Evolutionary conservation across 2,888 invertebrate genomes (phyloP).

Genomic region (Mimas tiliae): DNA sequence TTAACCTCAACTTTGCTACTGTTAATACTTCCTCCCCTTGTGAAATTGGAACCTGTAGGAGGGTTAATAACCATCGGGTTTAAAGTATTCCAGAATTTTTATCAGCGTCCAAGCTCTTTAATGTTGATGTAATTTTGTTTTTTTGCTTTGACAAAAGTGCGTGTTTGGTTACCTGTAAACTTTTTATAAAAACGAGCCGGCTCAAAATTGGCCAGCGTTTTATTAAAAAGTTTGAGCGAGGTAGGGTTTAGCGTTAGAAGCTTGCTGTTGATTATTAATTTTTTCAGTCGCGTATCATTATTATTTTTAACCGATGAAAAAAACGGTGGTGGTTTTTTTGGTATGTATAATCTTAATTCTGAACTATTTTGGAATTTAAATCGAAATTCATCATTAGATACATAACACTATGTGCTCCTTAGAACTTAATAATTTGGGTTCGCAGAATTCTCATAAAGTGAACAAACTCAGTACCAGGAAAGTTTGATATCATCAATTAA

Average conservation of each 20-base stretch:
- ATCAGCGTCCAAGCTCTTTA: slow-evolving; percentile 28
- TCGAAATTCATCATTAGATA: not conserved
- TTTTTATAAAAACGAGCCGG: slow-evolving; percentile 24
- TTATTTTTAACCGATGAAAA: not conserved
- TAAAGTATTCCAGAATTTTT: slow-evolving; percentile 32
- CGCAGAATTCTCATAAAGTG: not conserved
- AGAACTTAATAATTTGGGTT: not conserved
- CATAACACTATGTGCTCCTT: not conserved
- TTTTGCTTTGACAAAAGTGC: slow-evolving; percentile 25
- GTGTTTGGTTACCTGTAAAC: slow-evolving; percentile 26
- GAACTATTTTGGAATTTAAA: too few relatives aligned
- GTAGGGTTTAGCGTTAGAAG: not conserved
- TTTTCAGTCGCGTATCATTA: not conserved
- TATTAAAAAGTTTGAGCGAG: slow-evolving; percentile 21
- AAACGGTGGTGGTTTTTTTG: not conserved
- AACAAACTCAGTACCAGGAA: not conserved
- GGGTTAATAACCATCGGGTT: slow-evolving; percentile 41
- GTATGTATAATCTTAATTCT: too few relatives aligned
- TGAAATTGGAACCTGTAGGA: slow-evolving; percentile 55
- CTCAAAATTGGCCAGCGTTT: slow-evolving; percentile 25
- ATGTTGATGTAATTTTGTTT: slow-evolving; percentile 28
- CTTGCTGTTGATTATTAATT: slow-evolving; percentile 19
- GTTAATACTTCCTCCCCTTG: slow-evolving; percentile 48
- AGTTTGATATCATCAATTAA: not conserved
- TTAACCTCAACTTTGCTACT: slow-evolving; percentile 46